phyloP scores from a whole-genome alignment of 2,888 invertebrate species.

The Mesorhabditis spiculigera region DNA sequence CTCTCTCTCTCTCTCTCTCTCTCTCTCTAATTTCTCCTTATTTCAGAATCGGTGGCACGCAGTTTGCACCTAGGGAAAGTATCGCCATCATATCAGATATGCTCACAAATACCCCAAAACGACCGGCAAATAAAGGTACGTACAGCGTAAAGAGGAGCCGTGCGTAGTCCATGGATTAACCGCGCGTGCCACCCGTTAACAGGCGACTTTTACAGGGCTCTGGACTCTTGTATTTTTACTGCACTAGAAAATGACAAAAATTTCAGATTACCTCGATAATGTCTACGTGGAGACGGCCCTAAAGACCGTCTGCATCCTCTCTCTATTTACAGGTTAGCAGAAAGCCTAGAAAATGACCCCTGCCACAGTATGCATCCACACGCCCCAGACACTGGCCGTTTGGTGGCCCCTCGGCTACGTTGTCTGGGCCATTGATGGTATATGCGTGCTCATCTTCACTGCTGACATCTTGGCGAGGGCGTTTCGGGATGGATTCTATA shows the following conservation, averaged over 20 bases:
- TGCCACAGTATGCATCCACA: constrained; percentile 80
- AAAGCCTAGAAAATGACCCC: constrained; percentile 4
- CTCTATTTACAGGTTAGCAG: constrained; percentile 60
- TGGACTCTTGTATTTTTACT: background rate
- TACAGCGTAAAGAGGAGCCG: too few species aligned
- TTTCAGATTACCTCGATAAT: constrained; percentile 37
- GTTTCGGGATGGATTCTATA: constrained; percentile 86
- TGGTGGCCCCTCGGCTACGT: constrained; percentile 79
- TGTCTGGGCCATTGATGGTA: constrained; percentile 77
- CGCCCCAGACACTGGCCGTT: constrained; percentile 89
- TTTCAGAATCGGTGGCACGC: constrained; percentile 5
- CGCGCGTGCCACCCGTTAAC: too few species aligned
- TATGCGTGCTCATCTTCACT: constrained; percentile 86
- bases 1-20: too few species aligned
- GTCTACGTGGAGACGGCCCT: constrained; percentile 32
- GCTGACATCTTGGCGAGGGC: constrained; percentile 98
- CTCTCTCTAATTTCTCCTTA: background rate
- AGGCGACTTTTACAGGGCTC: too few species aligned
- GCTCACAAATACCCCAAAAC: constrained; percentile 35
- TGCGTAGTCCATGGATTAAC: too few species aligned
- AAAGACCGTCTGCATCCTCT: constrained; percentile 44
- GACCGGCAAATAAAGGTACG: constrained; percentile 26
- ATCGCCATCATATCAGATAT: constrained; percentile 44
- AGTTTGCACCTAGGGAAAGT: constrained; percentile 35
- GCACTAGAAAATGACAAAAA: background rate